phyloP scores from a whole-genome alignment of 2,797 vertebrate genomes.

The Urocyon cinereoargenteus region DNA sequence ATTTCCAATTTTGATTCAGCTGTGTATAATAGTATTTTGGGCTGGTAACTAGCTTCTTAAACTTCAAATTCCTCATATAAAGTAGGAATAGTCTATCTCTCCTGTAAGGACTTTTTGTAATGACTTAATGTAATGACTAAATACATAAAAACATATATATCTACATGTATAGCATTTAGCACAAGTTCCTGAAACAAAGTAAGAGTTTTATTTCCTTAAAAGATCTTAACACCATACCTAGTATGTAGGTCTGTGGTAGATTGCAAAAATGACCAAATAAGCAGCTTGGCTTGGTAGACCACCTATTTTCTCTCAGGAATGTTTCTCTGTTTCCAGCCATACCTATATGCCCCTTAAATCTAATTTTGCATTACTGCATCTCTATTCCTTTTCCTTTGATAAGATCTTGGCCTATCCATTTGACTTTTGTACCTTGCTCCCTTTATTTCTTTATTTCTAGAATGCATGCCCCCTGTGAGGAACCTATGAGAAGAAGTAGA shows the following conservation, averaged over 20 bases:
- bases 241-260: background rate
- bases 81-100: background rate
- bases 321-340: background rate
- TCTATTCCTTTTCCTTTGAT: background rate
- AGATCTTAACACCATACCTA: background rate
- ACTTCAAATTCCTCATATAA: background rate
- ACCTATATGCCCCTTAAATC: background rate
- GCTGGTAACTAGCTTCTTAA: background rate
- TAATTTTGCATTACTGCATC: background rate
- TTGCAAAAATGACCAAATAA: background rate
- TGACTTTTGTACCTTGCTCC: background rate
- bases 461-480: background rate
- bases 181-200: background rate
- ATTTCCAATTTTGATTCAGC: background rate
- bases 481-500: background rate
- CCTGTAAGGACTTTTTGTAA: background rate
- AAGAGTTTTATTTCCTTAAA: background rate
- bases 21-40: background rate
- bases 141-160: background rate
- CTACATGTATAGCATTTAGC: background rate
- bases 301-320: background rate
- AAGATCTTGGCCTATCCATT: background rate
- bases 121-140: constrained; percentile 6
- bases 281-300: background rate
- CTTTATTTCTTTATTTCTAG: constrained; percentile 43